Evolutionary conservation across 1,140 invertebrate species (phyloP).

Genomic region (Drosophila santomea): DNA sequence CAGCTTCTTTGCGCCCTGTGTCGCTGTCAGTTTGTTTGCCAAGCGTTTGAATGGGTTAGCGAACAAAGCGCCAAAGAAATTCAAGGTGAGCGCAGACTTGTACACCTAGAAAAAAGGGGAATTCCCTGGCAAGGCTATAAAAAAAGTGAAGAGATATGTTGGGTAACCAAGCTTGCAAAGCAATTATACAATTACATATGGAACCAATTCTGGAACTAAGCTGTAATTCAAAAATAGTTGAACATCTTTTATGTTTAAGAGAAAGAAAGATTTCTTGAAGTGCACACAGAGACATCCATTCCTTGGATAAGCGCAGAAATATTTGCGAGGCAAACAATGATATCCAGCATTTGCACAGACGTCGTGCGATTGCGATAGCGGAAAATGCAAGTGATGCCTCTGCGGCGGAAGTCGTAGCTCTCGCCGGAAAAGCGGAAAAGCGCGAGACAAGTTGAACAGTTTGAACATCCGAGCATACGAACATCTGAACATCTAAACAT

Average conservation of each 20-base stretch:
- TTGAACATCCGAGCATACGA: constrained; percentile 4
- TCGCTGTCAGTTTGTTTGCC: constrained; percentile 69
- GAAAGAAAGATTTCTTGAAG: not conserved
- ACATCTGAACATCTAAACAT: not conserved
- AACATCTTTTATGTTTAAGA: not conserved
- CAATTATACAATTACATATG: no score
- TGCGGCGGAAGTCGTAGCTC: constrained; percentile 74
- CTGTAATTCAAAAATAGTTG: not conserved
- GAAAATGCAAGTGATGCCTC: constrained; percentile 77
- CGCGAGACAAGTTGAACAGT: constrained; percentile 63
- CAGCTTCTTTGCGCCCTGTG: constrained; percentile 61
- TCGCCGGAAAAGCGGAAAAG: constrained; percentile 69
- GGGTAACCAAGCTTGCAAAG: not conserved
- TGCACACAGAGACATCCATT: constrained; percentile 8
- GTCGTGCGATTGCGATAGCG: constrained; percentile 15
- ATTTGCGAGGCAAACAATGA: constrained; percentile 80
- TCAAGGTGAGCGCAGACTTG: constrained; percentile 67
- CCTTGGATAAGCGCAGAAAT: constrained; percentile 66
- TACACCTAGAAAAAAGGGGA: constrained; percentile 7
- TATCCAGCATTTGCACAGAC: constrained; percentile 65
- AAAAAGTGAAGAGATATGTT: not conserved
- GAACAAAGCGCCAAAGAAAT: constrained; percentile 68
- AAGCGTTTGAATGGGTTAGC: constrained; percentile 74
- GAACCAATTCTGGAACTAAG: no score
- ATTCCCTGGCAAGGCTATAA: not conserved